These are phyloP conservation scores for Podargus strigoides DNA, from an alignment of 2,797 vertebrate genomes.

Conservation along the genomic window DNA sequence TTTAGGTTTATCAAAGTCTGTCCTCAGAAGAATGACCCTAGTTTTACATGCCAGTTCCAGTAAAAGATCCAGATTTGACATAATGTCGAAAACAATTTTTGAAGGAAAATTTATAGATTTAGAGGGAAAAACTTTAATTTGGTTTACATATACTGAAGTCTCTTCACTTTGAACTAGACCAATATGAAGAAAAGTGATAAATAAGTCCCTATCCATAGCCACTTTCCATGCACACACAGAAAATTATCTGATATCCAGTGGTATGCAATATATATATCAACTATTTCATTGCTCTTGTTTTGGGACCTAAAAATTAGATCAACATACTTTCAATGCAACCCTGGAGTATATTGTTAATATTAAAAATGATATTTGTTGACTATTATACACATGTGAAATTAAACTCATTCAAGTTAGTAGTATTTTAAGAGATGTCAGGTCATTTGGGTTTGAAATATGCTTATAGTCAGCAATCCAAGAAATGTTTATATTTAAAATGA, in stretches of 20 bases:
- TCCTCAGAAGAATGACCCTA: not conserved
- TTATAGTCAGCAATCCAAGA: not conserved
- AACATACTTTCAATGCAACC: not conserved
- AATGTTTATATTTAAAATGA: not conserved
- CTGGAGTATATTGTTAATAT: not conserved
- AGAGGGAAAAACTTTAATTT: not conserved
- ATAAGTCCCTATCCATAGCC: not conserved
- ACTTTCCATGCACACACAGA: not conserved
- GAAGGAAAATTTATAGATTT: not conserved
- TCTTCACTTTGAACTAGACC: not conserved
- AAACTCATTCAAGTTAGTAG: not conserved
- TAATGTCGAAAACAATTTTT: not conserved
- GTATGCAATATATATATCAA: not conserved
- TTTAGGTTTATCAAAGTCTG: not conserved
- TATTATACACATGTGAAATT: not conserved
- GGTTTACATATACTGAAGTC: not conserved
- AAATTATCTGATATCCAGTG: not conserved
- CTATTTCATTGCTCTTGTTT: not conserved
- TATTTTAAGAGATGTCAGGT: not conserved
- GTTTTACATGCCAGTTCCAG: not conserved
- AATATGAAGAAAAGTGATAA: not conserved
- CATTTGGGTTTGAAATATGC: not conserved
- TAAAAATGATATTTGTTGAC: not conserved
- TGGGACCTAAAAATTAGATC: not conserved
- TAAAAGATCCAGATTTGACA: not conserved